A percentile compares a stretch with the other conserved stretches of the same genome.
Evolutionary conservation across 2,113 vertebrate genomes (phyloP).

Genomic region (Pardalotus punctatus): DNA sequence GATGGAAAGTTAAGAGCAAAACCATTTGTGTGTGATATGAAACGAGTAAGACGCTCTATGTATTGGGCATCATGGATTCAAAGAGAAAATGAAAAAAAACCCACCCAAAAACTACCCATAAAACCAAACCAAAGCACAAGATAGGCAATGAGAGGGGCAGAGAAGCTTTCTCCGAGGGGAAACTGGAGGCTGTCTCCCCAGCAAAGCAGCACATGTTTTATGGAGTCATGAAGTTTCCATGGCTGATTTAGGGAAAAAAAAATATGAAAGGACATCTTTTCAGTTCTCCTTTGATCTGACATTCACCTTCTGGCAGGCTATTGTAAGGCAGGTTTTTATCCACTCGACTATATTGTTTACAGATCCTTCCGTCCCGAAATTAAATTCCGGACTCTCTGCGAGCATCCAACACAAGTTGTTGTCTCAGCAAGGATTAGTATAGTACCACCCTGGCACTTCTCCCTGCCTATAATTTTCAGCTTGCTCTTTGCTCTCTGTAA

Average conservation of each 20-base stretch:
- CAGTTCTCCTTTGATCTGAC: slow-evolving; percentile 61
- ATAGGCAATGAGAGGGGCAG: background rate
- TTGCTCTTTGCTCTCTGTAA: slow-evolving; percentile 40
- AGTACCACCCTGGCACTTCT: slow-evolving; percentile 45
- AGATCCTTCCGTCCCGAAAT: slow-evolving; percentile 45
- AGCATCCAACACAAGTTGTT: slow-evolving; percentile 27
- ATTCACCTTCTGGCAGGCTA: slow-evolving; percentile 49
- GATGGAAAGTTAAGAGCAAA: slow-evolving; percentile 29
- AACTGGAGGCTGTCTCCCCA: slow-evolving; percentile 6
- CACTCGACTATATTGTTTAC: slow-evolving; percentile 38
- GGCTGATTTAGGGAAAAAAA: slow-evolving; percentile 36
- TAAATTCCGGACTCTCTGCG: slow-evolving; percentile 38
- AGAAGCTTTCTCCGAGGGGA: slow-evolving; percentile 4
- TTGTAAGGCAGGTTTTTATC: slow-evolving; percentile 32
- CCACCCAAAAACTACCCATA: background rate
- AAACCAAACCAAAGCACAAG: background rate
- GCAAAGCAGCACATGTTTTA: slow-evolving; percentile 44
- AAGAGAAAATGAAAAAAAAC: background rate
- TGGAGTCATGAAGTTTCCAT: slow-evolving; percentile 53
- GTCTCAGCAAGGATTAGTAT: slow-evolving; percentile 53
- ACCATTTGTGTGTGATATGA: background rate
- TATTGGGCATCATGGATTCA: background rate
- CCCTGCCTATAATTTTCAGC: slow-evolving; percentile 50
- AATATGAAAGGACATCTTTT: slow-evolving; percentile 34
- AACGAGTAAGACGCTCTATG: background rate